phyloP scores from a whole-genome alignment of 2,797 vertebrate genomes.

The Synaphobranchus kaupii region DNA sequence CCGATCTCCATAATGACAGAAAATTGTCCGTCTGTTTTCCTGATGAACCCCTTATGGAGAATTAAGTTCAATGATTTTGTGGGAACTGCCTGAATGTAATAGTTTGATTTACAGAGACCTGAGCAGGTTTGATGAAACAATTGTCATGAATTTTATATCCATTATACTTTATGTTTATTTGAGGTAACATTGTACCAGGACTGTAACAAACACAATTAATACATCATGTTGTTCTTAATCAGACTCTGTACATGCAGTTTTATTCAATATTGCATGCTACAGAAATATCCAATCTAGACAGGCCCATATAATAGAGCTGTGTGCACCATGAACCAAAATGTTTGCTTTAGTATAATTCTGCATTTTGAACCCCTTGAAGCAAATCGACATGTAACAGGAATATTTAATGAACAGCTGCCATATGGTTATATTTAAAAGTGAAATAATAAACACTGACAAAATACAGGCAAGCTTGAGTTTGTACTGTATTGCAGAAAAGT shows the following conservation, averaged over 20 bases:
- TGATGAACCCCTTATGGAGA: neutral
- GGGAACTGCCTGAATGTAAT: neutral
- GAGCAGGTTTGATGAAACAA: neutral
- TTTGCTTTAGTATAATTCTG: constrained; percentile 37
- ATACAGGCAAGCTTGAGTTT: constrained; percentile 55
- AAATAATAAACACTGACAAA: constrained; percentile 46
- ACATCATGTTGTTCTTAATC: constrained; percentile 35
- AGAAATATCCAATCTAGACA: constrained; percentile 4
- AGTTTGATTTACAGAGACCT: neutral
- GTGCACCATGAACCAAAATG: constrained; percentile 8
- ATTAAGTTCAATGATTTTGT: neutral
- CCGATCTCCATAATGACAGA: neutral
- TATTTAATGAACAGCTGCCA: constrained; percentile 70
- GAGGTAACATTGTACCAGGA: neutral
- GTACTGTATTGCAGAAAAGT: constrained; percentile 60
- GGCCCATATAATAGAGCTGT: constrained; percentile 13
- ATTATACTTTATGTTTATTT: neutral
- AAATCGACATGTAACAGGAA: constrained; percentile 67
- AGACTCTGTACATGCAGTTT: constrained; percentile 12
- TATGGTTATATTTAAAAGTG: constrained; percentile 57
- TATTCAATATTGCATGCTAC: neutral
- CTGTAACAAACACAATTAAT: constrained; percentile 35
- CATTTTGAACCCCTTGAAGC: constrained; percentile 59
- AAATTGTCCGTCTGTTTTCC: neutral
- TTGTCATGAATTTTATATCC: neutral